Evolutionary conservation across 2,797 vertebrate species (phyloP).

Genomic region (Liparis tanakae): DNA sequence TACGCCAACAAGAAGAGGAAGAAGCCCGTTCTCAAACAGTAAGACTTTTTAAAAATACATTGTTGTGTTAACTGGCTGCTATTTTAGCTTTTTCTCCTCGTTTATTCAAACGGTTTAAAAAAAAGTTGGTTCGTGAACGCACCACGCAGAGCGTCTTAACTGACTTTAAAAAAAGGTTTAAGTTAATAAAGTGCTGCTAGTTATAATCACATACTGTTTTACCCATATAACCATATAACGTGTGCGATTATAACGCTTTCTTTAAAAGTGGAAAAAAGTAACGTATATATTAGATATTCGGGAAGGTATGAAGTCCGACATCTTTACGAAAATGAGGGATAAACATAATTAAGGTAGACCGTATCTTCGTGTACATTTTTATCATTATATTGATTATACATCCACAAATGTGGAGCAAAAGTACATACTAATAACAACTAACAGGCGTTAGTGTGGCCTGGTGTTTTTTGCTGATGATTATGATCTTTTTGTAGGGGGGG

Average conservation of each 20-base stretch:
- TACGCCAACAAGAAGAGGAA: conserved; percentile 87
- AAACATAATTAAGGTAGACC: conserved; percentile 3
- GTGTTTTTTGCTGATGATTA: neutral
- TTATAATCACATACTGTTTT: neutral
- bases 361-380: neutral
- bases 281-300: neutral
- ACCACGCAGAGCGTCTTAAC: neutral
- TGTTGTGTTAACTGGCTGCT: too few relatives aligned
- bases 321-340: neutral
- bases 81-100: too few relatives aligned
- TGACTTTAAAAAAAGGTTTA: neutral
- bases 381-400: too few relatives aligned
- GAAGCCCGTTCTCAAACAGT: conserved; percentile 86
- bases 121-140: neutral
- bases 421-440: neutral
- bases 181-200: neutral
- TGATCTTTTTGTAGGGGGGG: neutral
- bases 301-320: neutral
- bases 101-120: neutral
- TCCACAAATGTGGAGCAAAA: neutral
- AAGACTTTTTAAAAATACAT: conserved; percentile 38
- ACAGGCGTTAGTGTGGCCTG: accelerated
- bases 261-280: neutral
- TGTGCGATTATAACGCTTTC: neutral
- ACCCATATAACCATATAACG: too few relatives aligned